Evolutionary conservation across 2,888 invertebrate genomes (phyloP).

Genomic region (Clepsis dumicolana): DNA sequence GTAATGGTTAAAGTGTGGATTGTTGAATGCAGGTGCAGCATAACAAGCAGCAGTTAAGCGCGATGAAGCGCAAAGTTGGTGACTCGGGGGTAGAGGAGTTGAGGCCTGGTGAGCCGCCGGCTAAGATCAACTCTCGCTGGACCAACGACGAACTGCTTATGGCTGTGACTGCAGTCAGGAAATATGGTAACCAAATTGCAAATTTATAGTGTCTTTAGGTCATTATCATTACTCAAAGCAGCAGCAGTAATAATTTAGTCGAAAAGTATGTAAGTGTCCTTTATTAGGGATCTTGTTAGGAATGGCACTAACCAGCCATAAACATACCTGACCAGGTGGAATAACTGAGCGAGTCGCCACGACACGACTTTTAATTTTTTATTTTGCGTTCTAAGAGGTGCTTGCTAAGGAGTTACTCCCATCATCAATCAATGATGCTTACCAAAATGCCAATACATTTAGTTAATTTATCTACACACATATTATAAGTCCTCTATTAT

Average conservation of each 20-base stretch:
- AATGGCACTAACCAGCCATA: too few relatives aligned
- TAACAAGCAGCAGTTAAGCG: constrained; percentile 96
- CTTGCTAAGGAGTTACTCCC: too few relatives aligned
- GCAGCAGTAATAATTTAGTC: background rate
- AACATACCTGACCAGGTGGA: too few relatives aligned
- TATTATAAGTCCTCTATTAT: too few relatives aligned
- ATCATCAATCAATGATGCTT: too few relatives aligned
- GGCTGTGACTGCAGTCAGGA: constrained; percentile 95
- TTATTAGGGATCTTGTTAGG: too few relatives aligned
- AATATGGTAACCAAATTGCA: constrained; percentile 89
- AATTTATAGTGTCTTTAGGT: background rate
- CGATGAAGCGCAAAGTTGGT: constrained; percentile 92
- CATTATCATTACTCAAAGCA: background rate
- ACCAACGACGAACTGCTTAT: constrained; percentile 96
- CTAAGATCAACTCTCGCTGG: constrained; percentile 95
- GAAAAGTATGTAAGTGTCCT: too few relatives aligned
- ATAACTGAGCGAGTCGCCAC: too few relatives aligned
- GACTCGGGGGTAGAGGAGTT: constrained; percentile 87
- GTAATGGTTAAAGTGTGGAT: constrained; percentile 5
- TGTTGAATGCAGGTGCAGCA: constrained; percentile 92
- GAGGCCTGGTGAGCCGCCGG: constrained; percentile 87
- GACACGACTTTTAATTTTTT: too few relatives aligned
- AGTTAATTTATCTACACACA: too few relatives aligned
- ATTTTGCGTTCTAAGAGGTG: too few relatives aligned
- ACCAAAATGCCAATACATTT: too few relatives aligned